Evolutionary conservation across 2,888 invertebrate species (phyloP).

Genomic region (Zeuzera pyrina): DNA sequence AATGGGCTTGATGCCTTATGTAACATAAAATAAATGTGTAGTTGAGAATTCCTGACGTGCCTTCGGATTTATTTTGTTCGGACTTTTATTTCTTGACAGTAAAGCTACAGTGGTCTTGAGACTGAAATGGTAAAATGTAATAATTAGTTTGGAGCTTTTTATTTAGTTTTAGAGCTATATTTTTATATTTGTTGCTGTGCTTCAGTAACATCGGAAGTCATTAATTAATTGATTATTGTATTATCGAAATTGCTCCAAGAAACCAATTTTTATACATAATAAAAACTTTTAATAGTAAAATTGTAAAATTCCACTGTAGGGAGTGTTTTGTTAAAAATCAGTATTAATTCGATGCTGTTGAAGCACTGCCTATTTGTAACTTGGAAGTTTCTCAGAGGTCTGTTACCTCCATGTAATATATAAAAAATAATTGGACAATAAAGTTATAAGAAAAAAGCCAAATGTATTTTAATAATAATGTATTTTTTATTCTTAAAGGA

Average conservation of each 20-base stretch:
- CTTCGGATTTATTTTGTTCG: too few relatives aligned
- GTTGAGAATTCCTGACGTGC: too few relatives aligned
- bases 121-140: too few relatives aligned
- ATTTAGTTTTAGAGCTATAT: slow-evolving; percentile 54
- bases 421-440: slow-evolving; percentile 57
- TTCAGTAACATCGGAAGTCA: slow-evolving; percentile 40
- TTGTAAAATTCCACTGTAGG: too few relatives aligned
- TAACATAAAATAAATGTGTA: too few relatives aligned
- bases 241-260: neutral
- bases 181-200: slow-evolving; percentile 45
- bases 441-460: slow-evolving; percentile 48
- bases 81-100: too few relatives aligned
- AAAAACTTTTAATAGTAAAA: too few relatives aligned
- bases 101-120: too few relatives aligned
- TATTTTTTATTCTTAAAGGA: too few relatives aligned
- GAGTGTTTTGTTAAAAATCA: slow-evolving; percentile 17
- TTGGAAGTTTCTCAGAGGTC: slow-evolving; percentile 33
- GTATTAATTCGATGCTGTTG: slow-evolving; percentile 51
- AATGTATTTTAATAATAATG: too few relatives aligned
- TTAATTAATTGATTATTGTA: too few relatives aligned
- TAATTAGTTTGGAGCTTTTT: slow-evolving; percentile 31
- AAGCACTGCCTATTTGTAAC: slow-evolving; percentile 45
- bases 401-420: slow-evolving; percentile 38
- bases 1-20: too few relatives aligned
- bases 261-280: neutral